Evolutionary conservation across 2,113 vertebrate genomes (phyloP), one percentile per base, ranked within the genome.

Genomic region (Hymenochirus boettgeri): DNA sequence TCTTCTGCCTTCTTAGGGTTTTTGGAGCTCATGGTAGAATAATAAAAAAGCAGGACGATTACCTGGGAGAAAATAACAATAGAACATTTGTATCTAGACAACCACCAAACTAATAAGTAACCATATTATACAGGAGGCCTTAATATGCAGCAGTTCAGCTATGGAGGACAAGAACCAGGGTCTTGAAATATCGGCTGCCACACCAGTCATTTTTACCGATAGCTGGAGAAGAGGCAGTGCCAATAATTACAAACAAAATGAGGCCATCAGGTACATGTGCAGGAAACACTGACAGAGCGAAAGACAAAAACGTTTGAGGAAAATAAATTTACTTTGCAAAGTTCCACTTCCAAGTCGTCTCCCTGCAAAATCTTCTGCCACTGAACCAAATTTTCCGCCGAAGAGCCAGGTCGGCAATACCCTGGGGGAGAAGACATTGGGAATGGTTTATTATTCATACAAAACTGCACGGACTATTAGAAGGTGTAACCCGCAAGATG

Each of bases 261-360:
- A 15, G 39, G 4, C 37, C 37, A n/a, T 39, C 12, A 6, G 17
- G 37, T 1, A 39, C 39, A 42, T 35, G 29, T 35, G 33, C 10
- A 13, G 15, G 29, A 31, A 3, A 31, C 27, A 18, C 24, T 7
- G 19, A 24, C 9, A 18, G 29, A 5, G 33, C 33, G n/a, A n/a
- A n/a, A n/a, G n/a, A n/a, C n/a, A n/a, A n/a, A n/a, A n/a, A n/a
- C n/a, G n/a, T n/a, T n/a, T n/a, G 6, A 3, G 21, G 2, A 5
- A 5, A 7, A 10, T 15, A n/a, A 24, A 18, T 5, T 3, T 82
- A 98, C 96, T 94, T 97, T 98, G 72, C 91, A 83, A 53, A 96
- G 71, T 8, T 93, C 92, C 71, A 91, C 54, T 23, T 91, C 88
- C 18, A 76, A 27, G 26, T 79, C 75, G 48, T 79, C 77, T 1